Conservation (phyloP, 2,888 invertebrate species). For the Heliconius erato region DNA sequence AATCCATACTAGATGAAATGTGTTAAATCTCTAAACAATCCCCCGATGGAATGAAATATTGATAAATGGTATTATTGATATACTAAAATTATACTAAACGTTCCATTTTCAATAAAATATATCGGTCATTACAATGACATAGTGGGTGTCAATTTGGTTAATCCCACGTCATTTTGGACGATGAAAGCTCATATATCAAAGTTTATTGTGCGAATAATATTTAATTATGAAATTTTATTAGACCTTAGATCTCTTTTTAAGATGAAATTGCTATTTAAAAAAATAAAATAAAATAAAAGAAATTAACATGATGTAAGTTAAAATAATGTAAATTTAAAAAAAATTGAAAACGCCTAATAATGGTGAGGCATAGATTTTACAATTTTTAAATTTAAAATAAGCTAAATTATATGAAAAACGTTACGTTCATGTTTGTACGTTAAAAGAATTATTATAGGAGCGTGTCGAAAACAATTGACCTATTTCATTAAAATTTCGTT, state of each 20-base stretch:
- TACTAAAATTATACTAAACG: neutral
- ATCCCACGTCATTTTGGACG: neutral
- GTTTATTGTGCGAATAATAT: neutral
- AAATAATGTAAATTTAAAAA: too few species aligned
- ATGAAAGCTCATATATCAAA: neutral
- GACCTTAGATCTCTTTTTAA: too few species aligned
- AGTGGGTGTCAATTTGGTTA: neutral
- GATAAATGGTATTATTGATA: neutral
- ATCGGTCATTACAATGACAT: neutral
- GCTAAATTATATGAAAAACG: neutral
- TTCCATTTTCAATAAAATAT: neutral
- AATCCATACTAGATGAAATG: too few species aligned
- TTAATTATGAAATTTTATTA: neutral
- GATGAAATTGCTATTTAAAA: too few species aligned
- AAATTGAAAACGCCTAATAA: too few species aligned
- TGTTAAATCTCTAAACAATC: too few species aligned
- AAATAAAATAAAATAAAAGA: too few species aligned
- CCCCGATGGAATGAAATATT: neutral
- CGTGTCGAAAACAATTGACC: slow-evolving; percentile 22
- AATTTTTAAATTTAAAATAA: neutral
- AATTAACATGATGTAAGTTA: too few species aligned
- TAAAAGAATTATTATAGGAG: slow-evolving; percentile 9
- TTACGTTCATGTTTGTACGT: neutral
- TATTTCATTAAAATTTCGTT: slow-evolving; percentile 14
- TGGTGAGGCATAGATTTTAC: too few species aligned